Conservation (phyloP, 2,113 vertebrate genomes). For the Grus americana region DNA sequence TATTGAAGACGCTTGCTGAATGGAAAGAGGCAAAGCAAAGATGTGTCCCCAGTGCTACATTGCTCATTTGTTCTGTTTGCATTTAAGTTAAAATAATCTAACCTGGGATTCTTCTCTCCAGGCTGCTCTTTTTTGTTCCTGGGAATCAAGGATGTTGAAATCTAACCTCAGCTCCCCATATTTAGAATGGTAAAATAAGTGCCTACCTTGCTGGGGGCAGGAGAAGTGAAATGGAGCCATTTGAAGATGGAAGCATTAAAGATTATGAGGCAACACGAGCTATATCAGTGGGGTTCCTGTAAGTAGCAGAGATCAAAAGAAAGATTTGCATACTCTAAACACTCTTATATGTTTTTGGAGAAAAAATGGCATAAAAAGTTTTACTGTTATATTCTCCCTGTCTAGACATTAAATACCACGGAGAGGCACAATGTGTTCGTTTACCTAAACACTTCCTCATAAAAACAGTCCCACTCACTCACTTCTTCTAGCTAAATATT, state of each 20-base stretch:
- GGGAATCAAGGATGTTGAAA: neutral
- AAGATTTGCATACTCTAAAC: neutral
- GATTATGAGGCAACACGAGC: neutral
- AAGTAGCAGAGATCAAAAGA: neutral
- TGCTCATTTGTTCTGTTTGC: neutral
- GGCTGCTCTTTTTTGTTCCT: neutral
- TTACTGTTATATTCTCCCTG: neutral
- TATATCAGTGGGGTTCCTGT: neutral
- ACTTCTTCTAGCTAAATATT: neutral
- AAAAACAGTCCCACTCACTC: neutral
- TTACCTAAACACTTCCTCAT: neutral
- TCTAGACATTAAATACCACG: neutral
- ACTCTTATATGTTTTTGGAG: neutral
- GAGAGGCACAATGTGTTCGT: neutral
- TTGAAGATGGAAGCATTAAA: neutral
- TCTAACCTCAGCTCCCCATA: neutral
- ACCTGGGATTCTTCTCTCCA: neutral
- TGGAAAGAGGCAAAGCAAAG: neutral
- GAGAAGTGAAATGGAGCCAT: neutral
- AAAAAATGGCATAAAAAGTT: neutral
- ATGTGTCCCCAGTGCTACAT: neutral
- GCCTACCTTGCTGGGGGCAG: neutral
- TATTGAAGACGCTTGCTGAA: neutral
- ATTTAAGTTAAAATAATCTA: neutral
- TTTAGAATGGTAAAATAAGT: neutral